These are phyloP conservation scores for Escarpia spicata DNA, from an alignment of 2,888 invertebrate species.

Conservation along the genomic window DNA sequence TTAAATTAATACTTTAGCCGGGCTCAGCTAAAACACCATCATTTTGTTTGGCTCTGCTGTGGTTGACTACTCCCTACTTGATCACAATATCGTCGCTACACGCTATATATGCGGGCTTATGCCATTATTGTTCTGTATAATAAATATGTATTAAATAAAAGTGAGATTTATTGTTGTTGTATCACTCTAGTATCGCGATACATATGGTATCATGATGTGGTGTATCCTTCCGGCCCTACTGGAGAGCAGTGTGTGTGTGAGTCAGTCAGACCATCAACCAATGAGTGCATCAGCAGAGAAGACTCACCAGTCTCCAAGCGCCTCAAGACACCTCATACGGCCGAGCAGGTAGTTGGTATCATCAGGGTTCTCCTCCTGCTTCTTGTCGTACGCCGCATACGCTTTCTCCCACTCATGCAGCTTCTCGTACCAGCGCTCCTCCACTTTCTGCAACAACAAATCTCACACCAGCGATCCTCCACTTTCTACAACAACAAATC, in stretches of 20 bases:
- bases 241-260: not conserved
- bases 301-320: slow-evolving; percentile 91
- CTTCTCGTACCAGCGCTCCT: slow-evolving; percentile 98
- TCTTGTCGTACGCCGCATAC: slow-evolving; percentile 83
- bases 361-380: slow-evolving; percentile 68
- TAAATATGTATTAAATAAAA: not conserved
- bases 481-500: too few species aligned
- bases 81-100: too few species aligned
- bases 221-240: not conserved
- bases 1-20: too few species aligned
- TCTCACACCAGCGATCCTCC: too few species aligned
- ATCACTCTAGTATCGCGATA: too few species aligned
- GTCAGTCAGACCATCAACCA: not conserved
- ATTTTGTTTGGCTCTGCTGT: too few species aligned
- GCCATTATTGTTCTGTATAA: not conserved
- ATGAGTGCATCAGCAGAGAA: not conserved
- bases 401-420: slow-evolving; percentile 99
- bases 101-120: too few species aligned
- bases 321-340: slow-evolving; percentile 95
- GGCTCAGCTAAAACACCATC: too few species aligned
- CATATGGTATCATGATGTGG: too few species aligned
- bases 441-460: slow-evolving; percentile 56
- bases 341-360: slow-evolving; percentile 72
- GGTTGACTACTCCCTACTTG: too few species aligned
- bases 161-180: too few species aligned